phyloP scores from a whole-genome alignment of 2,113 vertebrate genomes.

The Xenopus borealis region DNA sequence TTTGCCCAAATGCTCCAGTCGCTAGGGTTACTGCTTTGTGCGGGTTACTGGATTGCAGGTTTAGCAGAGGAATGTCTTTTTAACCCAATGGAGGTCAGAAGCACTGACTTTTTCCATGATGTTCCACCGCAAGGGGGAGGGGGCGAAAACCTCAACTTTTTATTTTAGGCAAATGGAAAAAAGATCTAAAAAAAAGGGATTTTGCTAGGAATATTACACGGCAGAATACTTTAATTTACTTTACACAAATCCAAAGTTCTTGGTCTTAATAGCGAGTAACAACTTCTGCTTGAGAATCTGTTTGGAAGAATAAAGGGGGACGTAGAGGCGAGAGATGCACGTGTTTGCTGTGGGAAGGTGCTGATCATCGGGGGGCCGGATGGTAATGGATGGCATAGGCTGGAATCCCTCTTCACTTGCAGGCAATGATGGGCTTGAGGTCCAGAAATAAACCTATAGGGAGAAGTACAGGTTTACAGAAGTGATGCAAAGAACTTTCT shows the following conservation, averaged over 20 bases:
- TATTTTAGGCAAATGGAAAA: constrained; percentile 78
- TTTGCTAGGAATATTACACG: constrained; percentile 98
- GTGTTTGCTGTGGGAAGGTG: constrained; percentile 98
- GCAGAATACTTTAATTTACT: constrained; percentile 85
- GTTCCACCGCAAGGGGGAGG: constrained; percentile 81
- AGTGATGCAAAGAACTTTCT: background rate
- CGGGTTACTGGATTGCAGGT: constrained; percentile 81
- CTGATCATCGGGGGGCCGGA: constrained; percentile 96
- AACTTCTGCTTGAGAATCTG: constrained; percentile 99
- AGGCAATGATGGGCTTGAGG: constrained; percentile 94
- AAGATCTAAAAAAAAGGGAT: constrained; percentile 84
- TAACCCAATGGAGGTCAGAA: constrained; percentile 24
- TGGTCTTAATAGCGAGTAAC: constrained; percentile 99
- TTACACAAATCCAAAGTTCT: constrained; percentile 99
- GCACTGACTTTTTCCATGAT: constrained; percentile 67
- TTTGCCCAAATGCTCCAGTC: constrained; percentile 76
- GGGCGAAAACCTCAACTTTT: constrained; percentile 84
- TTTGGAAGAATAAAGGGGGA: constrained; percentile 99
- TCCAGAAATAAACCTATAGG: constrained; percentile 94
- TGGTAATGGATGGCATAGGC: constrained; percentile 98
- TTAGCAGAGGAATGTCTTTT: constrained; percentile 94
- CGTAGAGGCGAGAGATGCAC: constrained; percentile 98
- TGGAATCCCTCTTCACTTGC: constrained; percentile 98
- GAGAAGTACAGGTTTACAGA: background rate
- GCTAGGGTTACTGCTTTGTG: constrained; percentile 66